Evolutionary conservation across 2,888 invertebrate species (phyloP), one percentile per base, ranked within the genome.

Genomic region (Uropetala carovei): DNA sequence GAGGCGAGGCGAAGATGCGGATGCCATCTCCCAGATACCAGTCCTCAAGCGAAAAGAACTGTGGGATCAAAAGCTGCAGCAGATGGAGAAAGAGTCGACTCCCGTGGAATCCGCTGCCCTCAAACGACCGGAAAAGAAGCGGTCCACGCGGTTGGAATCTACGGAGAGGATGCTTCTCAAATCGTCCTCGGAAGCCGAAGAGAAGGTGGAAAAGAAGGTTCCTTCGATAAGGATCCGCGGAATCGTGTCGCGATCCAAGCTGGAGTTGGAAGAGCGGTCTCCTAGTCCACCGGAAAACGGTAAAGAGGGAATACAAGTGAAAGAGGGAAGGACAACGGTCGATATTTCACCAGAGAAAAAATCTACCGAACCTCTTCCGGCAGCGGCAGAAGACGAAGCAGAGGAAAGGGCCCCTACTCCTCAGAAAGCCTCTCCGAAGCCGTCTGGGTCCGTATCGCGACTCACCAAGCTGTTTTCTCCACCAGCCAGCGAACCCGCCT

Each of bases 11-110:
- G 18, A 83, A 57, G 56, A 83, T 13, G 57, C 3, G n/a, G 83
- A 43, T 3, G 83, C 43, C 7, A n/a, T 83, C n/a, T 83, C 83
- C n/a, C 83, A 83, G 56, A 83, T 56, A 83, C 57, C 83, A 2
- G 83, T 83, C 57, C 57, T n/a, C 9, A 83, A 83, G 57, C 16
- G 83, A 18, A 83, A 18, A 83, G 83, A 83, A 16, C 43, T 83
- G 11, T 83, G 83, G 83, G 57, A 83, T 57, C 57, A 83, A 18
- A 83, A 83, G n/a, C n/a, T 83, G 56, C 83, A 83, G 18, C 43
- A 83, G 57, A 83, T 43, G 56, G 83, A 83, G n/a, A 57, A 83
- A n/a, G 89, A 89, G n/a, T 89, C 89, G 5, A 0, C 30, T 18
- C 43, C 60, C 8, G 7, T 16, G 4, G 89, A 89, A 43, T 27